Evolutionary conservation across 2,113 vertebrate genomes (phyloP), one percentile per base, ranked within the genome.

Genomic region (Macaca nemestrina): DNA sequence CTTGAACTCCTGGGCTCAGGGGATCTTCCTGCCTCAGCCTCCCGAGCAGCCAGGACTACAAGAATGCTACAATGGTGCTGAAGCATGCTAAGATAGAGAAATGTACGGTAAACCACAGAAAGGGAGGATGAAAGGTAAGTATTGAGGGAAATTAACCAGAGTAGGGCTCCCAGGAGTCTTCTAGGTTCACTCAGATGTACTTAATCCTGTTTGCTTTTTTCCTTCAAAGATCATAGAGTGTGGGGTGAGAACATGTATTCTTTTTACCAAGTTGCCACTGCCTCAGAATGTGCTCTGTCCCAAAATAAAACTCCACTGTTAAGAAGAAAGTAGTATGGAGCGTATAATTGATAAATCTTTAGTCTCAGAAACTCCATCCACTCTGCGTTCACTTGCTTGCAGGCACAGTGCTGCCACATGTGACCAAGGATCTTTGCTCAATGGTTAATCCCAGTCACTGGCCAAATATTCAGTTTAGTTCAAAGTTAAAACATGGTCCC

Each of bases 351-450:
- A 45, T 30, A n/a, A 43, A 68, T 72, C 59, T 78, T 78, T 55
- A 88, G 61, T 72, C n/a, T 68, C 67, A 81, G 45, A 57, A 86
- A 61, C 57, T 83, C 83, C n/a, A 80, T 43, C 50, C 22, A 57
- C 10, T 32, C 20, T 67, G 45, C 55, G 67, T 2, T 89, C 18
- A 83, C 25, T 76, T 72, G 5, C 32, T 55, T 55, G 10, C 22
- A 3, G 68, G 40, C 43, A n/a, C 4, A 93, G 73, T 50, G 81
- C 45, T 76, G 45, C 45, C 32, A 38, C 20, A 80, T 89, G n/a
- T 22, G 52, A 94, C 91, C 64, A 90, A 90, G 3, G 17, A 68
- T 87, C 27, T 93, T 87, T 93, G 67, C 30, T 50, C 82, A 95
- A 83, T 40, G 32, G 35, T 75, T 81, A 97, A 81, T 40, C 30